Conservation (phyloP, 1,140 invertebrate genomes). For the Antheraea mylitta region DNA sequence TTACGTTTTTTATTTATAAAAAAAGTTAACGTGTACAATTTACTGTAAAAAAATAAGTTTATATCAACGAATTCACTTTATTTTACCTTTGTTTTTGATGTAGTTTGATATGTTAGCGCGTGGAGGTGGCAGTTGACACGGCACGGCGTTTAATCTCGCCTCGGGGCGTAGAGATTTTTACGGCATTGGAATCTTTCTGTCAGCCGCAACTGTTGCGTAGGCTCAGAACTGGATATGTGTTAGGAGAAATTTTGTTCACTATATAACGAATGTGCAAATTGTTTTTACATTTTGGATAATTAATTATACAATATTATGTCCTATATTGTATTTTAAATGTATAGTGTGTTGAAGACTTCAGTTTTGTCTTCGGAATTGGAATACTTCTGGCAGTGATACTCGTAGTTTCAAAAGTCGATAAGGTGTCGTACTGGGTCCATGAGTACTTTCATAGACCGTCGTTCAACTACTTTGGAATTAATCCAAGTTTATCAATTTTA, state of each 20-base stretch:
- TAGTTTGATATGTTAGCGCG: conserved; percentile 52
- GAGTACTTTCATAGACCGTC: not conserved
- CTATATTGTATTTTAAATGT: no score
- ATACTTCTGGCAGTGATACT: no score
- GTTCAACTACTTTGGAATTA: not conserved
- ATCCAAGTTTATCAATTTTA: not conserved
- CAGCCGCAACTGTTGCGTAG: conserved; percentile 18
- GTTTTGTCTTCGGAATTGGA: no score
- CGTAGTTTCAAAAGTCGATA: no score
- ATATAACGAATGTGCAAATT: no score
- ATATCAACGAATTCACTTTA: conserved; percentile 41
- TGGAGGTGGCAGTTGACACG: conserved; percentile 42
- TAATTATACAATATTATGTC: no score
- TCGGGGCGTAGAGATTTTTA: conserved; percentile 51
- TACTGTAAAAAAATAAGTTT: conserved; percentile 19
- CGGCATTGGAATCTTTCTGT: conserved; percentile 25
- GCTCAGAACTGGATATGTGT: not conserved
- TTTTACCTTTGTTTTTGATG: conserved; percentile 44
- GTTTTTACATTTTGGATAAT: no score
- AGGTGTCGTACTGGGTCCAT: no score
- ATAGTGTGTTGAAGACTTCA: no score
- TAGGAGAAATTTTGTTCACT: not conserved
- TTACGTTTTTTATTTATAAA: conserved; percentile 4
- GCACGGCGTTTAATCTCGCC: conserved; percentile 49
- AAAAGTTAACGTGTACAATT: not conserved